phyloP scores from a whole-genome alignment of 2,797 vertebrate genomes.

The Chrosomus eos region DNA sequence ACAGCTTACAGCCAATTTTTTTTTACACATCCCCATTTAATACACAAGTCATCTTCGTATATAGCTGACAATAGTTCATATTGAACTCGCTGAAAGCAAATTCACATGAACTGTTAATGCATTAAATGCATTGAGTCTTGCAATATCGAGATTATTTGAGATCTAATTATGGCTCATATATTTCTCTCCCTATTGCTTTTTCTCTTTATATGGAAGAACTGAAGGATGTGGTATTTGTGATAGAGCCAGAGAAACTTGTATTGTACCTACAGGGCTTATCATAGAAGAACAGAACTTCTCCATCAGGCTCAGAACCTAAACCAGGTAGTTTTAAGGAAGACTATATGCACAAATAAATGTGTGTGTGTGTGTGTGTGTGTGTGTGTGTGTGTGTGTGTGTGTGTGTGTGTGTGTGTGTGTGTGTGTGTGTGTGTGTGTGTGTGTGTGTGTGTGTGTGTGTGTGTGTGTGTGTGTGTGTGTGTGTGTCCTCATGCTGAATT shows the following conservation, averaged over 20 bases:
- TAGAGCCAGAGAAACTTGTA: constrained; percentile 91
- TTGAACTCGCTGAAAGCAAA: too few species aligned
- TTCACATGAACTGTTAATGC: too few species aligned
- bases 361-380: neutral
- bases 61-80: too few species aligned
- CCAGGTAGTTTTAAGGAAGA: constrained; percentile 74
- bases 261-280: constrained; percentile 79
- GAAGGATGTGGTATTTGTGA: constrained; percentile 84
- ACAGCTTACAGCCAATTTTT: too few species aligned
- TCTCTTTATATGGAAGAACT: constrained; percentile 71
- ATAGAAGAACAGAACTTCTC: constrained; percentile 80
- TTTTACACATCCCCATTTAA: too few species aligned
- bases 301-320: constrained; percentile 78
- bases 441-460: neutral
- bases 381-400: neutral
- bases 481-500: neutral
- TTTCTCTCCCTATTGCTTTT: neutral
- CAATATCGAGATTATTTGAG: neutral
- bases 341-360: neutral
- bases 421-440: neutral
- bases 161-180: neutral
- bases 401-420: neutral
- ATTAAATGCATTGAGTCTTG: neutral
- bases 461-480: neutral
- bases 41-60: too few species aligned